phyloP scores from a whole-genome alignment of 2,113 vertebrate species.

The Anguilla japonica region DNA sequence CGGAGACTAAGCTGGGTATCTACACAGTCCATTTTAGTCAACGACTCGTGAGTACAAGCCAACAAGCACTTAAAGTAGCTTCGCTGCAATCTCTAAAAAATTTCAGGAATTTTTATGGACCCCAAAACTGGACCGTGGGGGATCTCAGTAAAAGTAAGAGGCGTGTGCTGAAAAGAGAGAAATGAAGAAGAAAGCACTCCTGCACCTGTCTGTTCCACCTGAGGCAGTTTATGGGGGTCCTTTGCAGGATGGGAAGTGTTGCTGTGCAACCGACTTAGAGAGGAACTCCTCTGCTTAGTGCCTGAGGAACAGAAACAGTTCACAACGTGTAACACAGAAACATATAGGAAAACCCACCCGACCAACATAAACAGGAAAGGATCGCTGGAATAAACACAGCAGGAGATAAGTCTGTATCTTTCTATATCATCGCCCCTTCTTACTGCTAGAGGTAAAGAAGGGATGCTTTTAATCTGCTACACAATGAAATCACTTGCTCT shows the following conservation, averaged over 20 bases:
- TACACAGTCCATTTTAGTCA: too few relatives aligned
- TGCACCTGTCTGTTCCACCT: conserved; percentile 83
- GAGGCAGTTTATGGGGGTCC: conserved; percentile 71
- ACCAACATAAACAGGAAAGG: not conserved
- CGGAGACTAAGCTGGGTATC: not conserved
- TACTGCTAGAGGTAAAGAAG: not conserved
- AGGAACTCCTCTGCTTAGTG: conserved; percentile 81
- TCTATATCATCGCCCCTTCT: not conserved
- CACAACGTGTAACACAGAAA: not conserved
- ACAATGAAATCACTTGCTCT: not conserved
- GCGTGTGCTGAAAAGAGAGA: not conserved
- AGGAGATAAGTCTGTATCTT: not conserved
- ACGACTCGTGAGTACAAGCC: not conserved
- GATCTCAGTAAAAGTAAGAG: not conserved
- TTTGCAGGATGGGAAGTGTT: conserved; percentile 75
- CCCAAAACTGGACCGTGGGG: not conserved
- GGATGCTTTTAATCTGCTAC: not conserved
- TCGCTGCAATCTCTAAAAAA: not conserved
- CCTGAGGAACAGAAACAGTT: conserved; percentile 74
- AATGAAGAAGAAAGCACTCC: conserved; percentile 3
- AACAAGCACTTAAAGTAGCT: not conserved
- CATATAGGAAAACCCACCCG: not conserved
- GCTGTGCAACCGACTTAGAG: conserved; percentile 86
- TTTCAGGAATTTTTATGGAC: not conserved
- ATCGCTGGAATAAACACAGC: not conserved